Conservation (phyloP, 2,888 invertebrate genomes). For the Scaptomyza polygonia region DNA sequence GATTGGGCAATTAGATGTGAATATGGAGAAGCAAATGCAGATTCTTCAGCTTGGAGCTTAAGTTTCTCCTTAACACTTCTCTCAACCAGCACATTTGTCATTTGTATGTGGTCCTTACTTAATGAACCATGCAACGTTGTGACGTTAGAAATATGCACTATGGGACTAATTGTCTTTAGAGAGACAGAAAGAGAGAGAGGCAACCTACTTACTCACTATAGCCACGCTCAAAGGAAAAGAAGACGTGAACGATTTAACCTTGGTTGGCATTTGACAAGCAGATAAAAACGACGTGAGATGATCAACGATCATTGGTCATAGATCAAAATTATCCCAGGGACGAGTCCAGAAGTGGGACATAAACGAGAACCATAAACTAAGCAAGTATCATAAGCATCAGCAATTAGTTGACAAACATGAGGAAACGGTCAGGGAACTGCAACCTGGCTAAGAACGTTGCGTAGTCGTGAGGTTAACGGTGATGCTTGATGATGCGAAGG, state of each 20-base stretch:
- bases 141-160: slow-evolving; percentile 38
- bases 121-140: slow-evolving; percentile 43
- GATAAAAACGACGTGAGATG: slow-evolving; percentile 41
- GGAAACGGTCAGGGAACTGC: neutral
- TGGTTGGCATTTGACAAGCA: slow-evolving; percentile 43
- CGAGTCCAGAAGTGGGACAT: slow-evolving; percentile 28
- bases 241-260: slow-evolving; percentile 62
- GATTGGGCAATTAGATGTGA: slow-evolving; percentile 47
- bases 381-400: slow-evolving; percentile 44
- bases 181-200: slow-evolving; percentile 41
- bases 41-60: slow-evolving; percentile 12
- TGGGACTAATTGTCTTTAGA: slow-evolving; percentile 69
- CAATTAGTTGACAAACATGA: slow-evolving; percentile 61
- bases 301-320: slow-evolving; percentile 41
- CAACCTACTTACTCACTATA: slow-evolving; percentile 22
- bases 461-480: slow-evolving; percentile 12
- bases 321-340: slow-evolving; percentile 44
- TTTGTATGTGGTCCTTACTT: slow-evolving; percentile 38
- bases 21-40: slow-evolving; percentile 31
- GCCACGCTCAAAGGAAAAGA: slow-evolving; percentile 46
- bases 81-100: slow-evolving; percentile 56
- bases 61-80: slow-evolving; percentile 1
- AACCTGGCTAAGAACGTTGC: slow-evolving; percentile 31
- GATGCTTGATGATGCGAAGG: slow-evolving; percentile 32
- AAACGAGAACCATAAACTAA: slow-evolving; percentile 35